Percentiles rank a stretch among this genome's conserved stretches.
These are phyloP conservation scores for Pollenia labialis DNA, from an alignment of 2,888 invertebrate species.

Conservation along the genomic window DNA sequence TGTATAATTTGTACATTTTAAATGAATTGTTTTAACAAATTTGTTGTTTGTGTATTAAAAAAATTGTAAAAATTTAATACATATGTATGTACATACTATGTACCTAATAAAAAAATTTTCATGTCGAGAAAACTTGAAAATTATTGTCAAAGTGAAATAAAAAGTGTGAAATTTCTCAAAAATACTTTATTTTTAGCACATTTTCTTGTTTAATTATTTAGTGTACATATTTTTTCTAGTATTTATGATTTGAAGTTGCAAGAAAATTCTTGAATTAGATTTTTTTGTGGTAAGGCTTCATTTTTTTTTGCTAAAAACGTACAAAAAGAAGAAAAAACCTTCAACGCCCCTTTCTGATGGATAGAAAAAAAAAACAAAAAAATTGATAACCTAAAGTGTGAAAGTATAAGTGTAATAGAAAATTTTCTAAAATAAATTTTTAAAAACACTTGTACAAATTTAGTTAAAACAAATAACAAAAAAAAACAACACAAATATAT, in stretches of 20 bases:
- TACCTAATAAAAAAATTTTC: neutral
- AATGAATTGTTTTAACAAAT: neutral
- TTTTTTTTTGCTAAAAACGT: slow-evolving; percentile 13
- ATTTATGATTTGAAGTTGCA: slow-evolving; percentile 17
- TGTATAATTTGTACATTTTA: too few species aligned
- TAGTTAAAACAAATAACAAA: neutral
- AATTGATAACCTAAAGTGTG: slow-evolving; percentile 36
- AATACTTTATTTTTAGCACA: slow-evolving; percentile 17
- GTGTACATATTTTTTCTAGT: neutral
- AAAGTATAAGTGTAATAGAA: slow-evolving; percentile 41
- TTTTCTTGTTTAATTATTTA: neutral
- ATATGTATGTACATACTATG: too few species aligned
- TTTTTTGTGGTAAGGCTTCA: slow-evolving; percentile 41
- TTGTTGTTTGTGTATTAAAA: neutral
- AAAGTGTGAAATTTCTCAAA: slow-evolving; percentile 37
- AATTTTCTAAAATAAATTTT: neutral
- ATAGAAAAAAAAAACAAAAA: slow-evolving; percentile 43
- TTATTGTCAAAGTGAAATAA: slow-evolving; percentile 44
- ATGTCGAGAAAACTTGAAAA: slow-evolving; percentile 26
- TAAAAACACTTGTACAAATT: slow-evolving; percentile 40
- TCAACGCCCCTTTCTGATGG: slow-evolving; percentile 66
- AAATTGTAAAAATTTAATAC: neutral
- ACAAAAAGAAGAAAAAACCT: slow-evolving; percentile 41
- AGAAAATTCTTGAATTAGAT: slow-evolving; percentile 29
- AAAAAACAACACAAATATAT: slow-evolving; percentile 22